Conservation (phyloP, 1,140 invertebrate species). For the Nylanderia fulva region DNA sequence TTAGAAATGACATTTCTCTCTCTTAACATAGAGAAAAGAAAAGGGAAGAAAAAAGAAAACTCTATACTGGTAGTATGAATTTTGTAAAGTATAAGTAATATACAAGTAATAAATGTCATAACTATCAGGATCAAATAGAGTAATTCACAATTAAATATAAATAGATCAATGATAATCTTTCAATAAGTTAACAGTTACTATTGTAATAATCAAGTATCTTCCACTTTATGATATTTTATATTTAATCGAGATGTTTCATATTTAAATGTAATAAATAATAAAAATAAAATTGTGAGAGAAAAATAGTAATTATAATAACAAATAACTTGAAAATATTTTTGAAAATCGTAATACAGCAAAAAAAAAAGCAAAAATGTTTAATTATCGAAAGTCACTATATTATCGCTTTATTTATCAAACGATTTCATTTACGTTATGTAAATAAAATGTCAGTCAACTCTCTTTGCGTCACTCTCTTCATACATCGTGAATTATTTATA, state of each 20-base stretch:
- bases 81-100: background rate
- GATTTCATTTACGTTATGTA: background rate
- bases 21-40: too few species aligned
- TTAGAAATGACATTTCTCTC: background rate
- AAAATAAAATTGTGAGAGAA: too few species aligned
- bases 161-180: constrained; percentile 22
- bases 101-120: constrained; percentile 30
- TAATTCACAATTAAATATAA: constrained; percentile 11
- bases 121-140: constrained; percentile 22
- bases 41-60: background rate
- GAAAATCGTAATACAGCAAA: background rate
- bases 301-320: too few species aligned
- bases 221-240: background rate
- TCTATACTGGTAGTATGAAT: background rate
- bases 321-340: background rate
- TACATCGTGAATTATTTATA: background rate
- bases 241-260: background rate
- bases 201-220: background rate
- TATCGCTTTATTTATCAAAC: background rate
- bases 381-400: background rate
- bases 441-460: background rate
- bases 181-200: constrained; percentile 20
- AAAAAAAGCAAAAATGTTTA: background rate
- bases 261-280: constrained; percentile 10
- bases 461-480: background rate